Conservation (phyloP, 2,888 invertebrate species). For the Drosophila koepferae region DNA sequence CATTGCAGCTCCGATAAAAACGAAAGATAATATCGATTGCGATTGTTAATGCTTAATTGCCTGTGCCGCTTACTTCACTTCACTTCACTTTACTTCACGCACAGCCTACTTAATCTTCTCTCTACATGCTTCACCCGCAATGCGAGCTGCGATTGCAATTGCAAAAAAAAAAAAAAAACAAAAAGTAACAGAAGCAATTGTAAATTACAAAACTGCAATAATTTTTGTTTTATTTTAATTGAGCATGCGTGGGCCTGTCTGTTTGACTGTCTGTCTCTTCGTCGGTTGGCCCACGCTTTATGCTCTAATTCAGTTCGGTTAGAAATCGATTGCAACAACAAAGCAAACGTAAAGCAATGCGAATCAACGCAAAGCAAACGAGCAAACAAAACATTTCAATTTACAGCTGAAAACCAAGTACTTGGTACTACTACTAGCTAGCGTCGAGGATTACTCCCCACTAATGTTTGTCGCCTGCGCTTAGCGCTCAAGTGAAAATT, state of each 20-base stretch:
- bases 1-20: conserved; percentile 39
- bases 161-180: conserved; percentile 18
- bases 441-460: conserved; percentile 5
- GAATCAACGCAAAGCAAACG: conserved; percentile 44
- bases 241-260: conserved; percentile 66
- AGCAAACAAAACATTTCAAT: conserved; percentile 58
- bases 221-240: conserved; percentile 67
- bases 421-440: conserved; percentile 13
- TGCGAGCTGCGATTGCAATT: conserved; percentile 34
- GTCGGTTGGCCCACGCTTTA: conserved; percentile 72
- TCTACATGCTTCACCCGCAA: conserved; percentile 21
- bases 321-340: conserved; percentile 77
- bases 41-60: conserved; percentile 51
- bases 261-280: conserved; percentile 32
- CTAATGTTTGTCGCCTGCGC: conserved; percentile 51
- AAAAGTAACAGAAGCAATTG: conserved; percentile 36
- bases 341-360: conserved; percentile 41
- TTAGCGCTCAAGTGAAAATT: conserved; percentile 73
- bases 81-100: conserved; percentile 52
- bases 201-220: conserved; percentile 54
- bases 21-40: conserved; percentile 45
- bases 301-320: conserved; percentile 77
- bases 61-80: conserved; percentile 49
- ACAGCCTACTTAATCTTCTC: conserved; percentile 16
- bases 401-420: conserved; percentile 54